These are phyloP conservation scores for Phylloscopus whistleri DNA, from an alignment of 2,113 vertebrate species.

Conservation along the genomic window DNA sequence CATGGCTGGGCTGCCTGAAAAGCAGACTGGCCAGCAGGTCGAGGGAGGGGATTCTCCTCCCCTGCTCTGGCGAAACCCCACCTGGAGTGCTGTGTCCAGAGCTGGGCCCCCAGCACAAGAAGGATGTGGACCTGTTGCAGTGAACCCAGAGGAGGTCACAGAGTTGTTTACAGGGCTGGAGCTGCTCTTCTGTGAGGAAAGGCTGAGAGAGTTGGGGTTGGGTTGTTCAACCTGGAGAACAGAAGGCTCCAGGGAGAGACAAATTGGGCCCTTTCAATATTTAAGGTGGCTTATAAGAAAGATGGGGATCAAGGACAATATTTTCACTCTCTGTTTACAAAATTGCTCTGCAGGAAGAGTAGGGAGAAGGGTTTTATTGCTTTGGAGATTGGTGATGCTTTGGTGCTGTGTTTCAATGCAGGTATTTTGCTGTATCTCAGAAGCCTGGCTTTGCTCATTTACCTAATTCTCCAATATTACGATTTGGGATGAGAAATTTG, in stretches of 20 bases:
- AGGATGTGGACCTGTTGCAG: neutral
- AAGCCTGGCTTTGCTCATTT: neutral
- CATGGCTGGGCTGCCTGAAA: neutral
- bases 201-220: neutral
- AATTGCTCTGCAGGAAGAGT: neutral
- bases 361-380: neutral
- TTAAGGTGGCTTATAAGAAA: neutral
- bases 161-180: neutral
- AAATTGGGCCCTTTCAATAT: neutral
- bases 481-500: neutral
- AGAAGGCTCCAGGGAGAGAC: fast-evolving
- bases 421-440: neutral
- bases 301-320: neutral
- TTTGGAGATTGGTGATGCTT: neutral
- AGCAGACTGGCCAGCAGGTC: neutral
- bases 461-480: neutral
- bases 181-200: neutral
- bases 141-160: neutral
- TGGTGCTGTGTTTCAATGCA: neutral
- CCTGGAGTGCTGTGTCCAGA: neutral
- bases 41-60: neutral
- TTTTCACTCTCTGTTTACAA: neutral
- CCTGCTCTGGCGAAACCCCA: neutral
- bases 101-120: neutral
- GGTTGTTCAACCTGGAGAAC: neutral